Conservation (phyloP, 2,113 vertebrate genomes). For the Rhinogobius similis region DNA sequence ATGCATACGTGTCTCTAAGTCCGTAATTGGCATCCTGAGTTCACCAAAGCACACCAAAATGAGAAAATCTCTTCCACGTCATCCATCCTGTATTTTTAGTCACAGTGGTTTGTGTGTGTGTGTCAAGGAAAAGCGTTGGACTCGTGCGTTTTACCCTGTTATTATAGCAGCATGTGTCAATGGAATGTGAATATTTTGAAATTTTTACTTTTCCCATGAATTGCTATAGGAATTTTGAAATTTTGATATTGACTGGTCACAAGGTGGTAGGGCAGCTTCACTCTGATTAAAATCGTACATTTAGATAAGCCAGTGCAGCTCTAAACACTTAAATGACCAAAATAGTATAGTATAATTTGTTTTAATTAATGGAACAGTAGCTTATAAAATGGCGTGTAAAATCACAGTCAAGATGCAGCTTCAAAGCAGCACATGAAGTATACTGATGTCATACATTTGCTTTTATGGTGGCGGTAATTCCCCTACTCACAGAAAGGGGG, state of each 20-base stretch:
- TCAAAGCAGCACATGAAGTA: not conserved
- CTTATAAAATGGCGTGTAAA: constrained; percentile 36
- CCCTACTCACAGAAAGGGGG: constrained; percentile 69
- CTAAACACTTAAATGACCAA: constrained; percentile 46
- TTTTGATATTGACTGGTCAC: constrained; percentile 26
- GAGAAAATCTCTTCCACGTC: constrained; percentile 39
- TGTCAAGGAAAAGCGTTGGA: constrained; percentile 49
- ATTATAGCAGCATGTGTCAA: constrained; percentile 49
- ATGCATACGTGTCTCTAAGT: constrained; percentile 20
- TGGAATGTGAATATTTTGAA: constrained; percentile 3
- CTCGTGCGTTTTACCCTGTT: constrained; percentile 47
- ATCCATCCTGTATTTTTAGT: constrained; percentile 58
- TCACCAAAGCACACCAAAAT: constrained; percentile 42
- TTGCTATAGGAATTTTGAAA: constrained; percentile 55
- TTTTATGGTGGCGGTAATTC: not conserved
- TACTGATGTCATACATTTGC: not conserved
- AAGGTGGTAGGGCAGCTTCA: constrained; percentile 36
- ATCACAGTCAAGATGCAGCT: constrained; percentile 14
- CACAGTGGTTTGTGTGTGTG: constrained; percentile 37
- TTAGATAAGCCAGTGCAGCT: constrained; percentile 64
- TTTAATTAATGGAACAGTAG: constrained; percentile 56
- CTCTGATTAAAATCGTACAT: constrained; percentile 57
- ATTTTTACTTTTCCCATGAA: constrained; percentile 43
- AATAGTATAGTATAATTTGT: constrained; percentile 54
- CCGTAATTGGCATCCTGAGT: constrained; percentile 46